Percentiles rank a stretch among this genome's conserved stretches.
Conservation (phyloP, 2,113 vertebrate species). For the Thryonomys swinderianus region DNA sequence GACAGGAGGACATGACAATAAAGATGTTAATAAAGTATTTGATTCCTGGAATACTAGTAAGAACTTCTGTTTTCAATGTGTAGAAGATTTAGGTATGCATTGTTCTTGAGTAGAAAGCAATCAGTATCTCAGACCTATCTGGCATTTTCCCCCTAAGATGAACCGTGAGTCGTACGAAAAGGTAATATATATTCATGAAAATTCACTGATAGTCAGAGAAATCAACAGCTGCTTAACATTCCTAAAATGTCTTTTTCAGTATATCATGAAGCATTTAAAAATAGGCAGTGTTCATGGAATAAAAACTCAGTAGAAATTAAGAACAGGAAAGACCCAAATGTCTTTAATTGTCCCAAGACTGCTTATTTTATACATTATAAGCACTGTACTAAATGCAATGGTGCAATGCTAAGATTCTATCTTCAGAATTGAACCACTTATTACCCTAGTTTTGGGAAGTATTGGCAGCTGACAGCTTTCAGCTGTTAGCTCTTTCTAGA, state of each 20-base stretch:
- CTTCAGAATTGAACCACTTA: neutral
- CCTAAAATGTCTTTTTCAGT: constrained; percentile 49
- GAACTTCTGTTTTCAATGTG: constrained; percentile 41
- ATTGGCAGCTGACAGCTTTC: neutral
- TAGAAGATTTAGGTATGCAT: constrained; percentile 53
- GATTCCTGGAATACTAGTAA: constrained; percentile 51
- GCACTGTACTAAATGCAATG: neutral
- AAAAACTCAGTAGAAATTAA: constrained; percentile 43
- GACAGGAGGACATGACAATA: neutral
- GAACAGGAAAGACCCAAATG: neutral
- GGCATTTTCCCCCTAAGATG: constrained; percentile 46
- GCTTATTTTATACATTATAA: constrained; percentile 4
- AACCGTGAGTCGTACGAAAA: constrained; percentile 53
- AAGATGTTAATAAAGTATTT: constrained; percentile 20
- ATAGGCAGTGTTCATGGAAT: neutral
- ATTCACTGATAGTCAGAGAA: constrained; percentile 58
- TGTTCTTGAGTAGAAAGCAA: constrained; percentile 50
- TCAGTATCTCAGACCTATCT: constrained; percentile 51
- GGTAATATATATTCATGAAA: constrained; percentile 73
- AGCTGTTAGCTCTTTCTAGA: neutral
- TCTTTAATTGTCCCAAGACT: neutral
- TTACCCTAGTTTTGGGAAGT: neutral
- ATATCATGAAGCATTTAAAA: constrained; percentile 44
- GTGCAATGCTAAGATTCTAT: neutral
- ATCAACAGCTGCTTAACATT: constrained; percentile 69